These are phyloP conservation scores for Callospermophilus lateralis DNA, from an alignment of 2,113 vertebrate species.

Conservation along the genomic window DNA sequence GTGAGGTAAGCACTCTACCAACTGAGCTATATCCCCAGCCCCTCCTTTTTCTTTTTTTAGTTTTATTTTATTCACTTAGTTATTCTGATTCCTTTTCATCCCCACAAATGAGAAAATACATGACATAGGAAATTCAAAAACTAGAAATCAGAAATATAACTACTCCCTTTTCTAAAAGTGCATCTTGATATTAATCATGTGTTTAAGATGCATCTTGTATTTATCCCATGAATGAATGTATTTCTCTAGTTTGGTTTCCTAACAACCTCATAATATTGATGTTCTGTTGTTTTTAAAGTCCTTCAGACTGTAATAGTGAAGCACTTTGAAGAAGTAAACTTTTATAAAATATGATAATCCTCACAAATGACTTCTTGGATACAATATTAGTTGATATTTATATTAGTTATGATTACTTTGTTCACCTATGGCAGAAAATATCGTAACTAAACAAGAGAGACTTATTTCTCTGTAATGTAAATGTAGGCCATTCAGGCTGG, in stretches of 20 bases:
- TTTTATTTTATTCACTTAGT: constrained; percentile 3
- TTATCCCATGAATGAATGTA: background rate
- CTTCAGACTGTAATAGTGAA: background rate
- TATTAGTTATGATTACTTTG: constrained; percentile 34
- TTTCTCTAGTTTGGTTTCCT: constrained; percentile 59
- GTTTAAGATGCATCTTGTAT: constrained; percentile 10
- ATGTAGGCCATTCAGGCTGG: background rate
- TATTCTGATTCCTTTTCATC: constrained; percentile 47
- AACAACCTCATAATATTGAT: constrained; percentile 47
- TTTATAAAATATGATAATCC: constrained; percentile 12
- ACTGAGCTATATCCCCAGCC: no score
- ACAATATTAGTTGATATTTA: background rate
- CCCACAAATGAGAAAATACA: constrained; percentile 31
- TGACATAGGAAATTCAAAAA: constrained; percentile 44
- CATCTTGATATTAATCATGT: background rate
- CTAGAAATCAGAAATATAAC: constrained; percentile 37
- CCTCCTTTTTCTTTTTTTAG: background rate
- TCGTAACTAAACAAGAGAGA: background rate
- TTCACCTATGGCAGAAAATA: background rate
- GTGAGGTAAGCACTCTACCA: no score
- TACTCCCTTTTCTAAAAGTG: constrained; percentile 40
- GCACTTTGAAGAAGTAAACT: constrained; percentile 23
- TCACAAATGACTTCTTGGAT: background rate
- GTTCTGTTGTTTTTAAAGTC: constrained; percentile 7
- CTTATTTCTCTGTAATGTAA: constrained; percentile 33